Base-by-base conservation (phyloP, 2,113 vertebrate species). In the Balaeniceps rex region DNA sequence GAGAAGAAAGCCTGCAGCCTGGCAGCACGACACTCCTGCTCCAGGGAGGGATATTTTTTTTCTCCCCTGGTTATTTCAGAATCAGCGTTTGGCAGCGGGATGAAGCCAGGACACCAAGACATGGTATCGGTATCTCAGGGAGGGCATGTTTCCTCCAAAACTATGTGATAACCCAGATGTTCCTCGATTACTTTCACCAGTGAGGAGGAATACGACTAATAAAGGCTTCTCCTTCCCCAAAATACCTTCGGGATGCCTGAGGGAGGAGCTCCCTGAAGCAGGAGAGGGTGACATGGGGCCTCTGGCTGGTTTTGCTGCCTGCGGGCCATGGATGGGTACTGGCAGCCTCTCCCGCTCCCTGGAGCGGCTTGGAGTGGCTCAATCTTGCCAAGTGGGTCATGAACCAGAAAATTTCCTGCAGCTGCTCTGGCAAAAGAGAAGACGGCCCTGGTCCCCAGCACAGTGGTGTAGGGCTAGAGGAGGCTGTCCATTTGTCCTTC, bases 291-390 rank as follows among this genome's bases (percentile, higher is more conserved):
- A 22, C 10, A 3, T 16, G 61, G 49, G 14, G 34, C 13, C 86
- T 31, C 33, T 4, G 4, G 29, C 3, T 1, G 2, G 12, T 91
- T 83, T 22, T 78, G 25, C 76, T 74, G 29, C 54, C 47, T 46
- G 29, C 2, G 3, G 38, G 42, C 76, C 55, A 55, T 10, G 65
- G 26, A 44, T 0, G 1, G 68, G 14, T n/a, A 33, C 17, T 29
- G 31, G 31, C n/a, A 60, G 42, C 3, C 47, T 64, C 61, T 91
- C 17, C 55, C 5, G 5, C 74, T 52, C 49, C 42, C 49, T 5
- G 0, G 69, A 78, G 23, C 38, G 82, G 26, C n/a, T n/a, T n/a
- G 61, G 66, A 82, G 63, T 21, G 44, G 34, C 52, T 84, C 60
- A 26, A 17, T 82, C 33, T 46, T 84, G 60, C 65, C 78, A 90